These are phyloP conservation scores for Catharus bicknelli DNA, from an alignment of 2,113 vertebrate genomes.

Conservation along the genomic window DNA sequence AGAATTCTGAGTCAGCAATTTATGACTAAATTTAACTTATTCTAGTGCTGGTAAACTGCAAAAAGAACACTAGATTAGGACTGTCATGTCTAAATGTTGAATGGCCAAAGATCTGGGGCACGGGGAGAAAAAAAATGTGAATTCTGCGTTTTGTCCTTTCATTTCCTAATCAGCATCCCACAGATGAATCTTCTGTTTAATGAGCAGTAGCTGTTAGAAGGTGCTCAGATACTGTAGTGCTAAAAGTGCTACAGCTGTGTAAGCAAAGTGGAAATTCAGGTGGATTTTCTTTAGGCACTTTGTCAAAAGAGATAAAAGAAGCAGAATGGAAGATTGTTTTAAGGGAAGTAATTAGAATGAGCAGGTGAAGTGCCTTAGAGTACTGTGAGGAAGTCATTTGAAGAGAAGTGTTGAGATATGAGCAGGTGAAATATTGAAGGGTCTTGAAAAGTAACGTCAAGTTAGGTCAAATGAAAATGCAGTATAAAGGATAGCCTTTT, in stretches of 20 bases:
- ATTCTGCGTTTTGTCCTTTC: background rate
- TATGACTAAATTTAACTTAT: background rate
- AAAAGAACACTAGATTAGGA: background rate
- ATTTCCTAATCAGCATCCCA: background rate
- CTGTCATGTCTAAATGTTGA: background rate
- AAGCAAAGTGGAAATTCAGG: background rate
- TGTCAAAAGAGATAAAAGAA: background rate
- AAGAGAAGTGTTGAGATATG: background rate
- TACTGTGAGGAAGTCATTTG: background rate
- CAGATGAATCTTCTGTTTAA: background rate
- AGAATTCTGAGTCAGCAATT: background rate
- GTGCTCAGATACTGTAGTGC: background rate
- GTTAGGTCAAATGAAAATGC: background rate
- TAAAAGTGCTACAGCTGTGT: background rate
- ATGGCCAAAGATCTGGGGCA: background rate
- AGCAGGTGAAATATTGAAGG: background rate
- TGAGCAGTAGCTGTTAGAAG: background rate
- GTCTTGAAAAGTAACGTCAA: background rate
- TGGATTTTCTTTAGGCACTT: background rate
- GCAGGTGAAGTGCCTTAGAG: background rate
- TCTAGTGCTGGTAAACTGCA: background rate
- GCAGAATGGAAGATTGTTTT: background rate
- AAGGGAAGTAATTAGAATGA: background rate
- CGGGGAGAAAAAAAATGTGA: accelerated
- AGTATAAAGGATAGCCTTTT: background rate